These are phyloP conservation scores for Artibeus lituratus DNA, from an alignment of 2,797 vertebrate species.

Conservation along the genomic window DNA sequence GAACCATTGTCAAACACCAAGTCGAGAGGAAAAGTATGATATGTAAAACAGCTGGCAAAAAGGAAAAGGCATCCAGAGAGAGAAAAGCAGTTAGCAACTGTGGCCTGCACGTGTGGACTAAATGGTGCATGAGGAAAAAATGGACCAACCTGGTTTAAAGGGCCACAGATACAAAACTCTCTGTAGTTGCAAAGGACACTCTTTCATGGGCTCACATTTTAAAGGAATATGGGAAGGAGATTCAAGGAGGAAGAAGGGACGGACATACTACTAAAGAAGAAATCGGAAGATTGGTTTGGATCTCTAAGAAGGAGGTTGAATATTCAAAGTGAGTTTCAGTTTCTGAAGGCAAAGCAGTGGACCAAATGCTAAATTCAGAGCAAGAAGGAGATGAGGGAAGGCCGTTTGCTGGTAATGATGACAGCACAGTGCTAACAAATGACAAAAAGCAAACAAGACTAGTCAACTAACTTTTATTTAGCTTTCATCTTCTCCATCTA, in stretches of 20 bases:
- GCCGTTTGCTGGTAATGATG: neutral
- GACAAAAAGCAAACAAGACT: neutral
- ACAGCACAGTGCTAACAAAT: neutral
- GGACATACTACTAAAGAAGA: neutral
- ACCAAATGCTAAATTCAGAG: neutral
- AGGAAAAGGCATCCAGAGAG: neutral
- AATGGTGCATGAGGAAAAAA: rapidly evolving
- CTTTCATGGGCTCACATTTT: neutral
- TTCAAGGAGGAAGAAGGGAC: neutral
- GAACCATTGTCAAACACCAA: neutral
- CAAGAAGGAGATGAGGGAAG: neutral
- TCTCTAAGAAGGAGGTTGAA: neutral
- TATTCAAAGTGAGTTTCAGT: neutral
- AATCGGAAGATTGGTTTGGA: neutral
- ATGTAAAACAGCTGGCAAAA: neutral
- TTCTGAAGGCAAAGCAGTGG: neutral
- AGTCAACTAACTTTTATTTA: neutral
- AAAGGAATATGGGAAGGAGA: neutral
- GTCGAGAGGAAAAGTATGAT: neutral
- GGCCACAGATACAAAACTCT: neutral
- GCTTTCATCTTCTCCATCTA: neutral
- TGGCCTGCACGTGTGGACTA: too few relatives aligned
- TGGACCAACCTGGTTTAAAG: neutral
- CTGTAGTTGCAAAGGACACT: neutral
- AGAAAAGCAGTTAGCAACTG: neutral